These are phyloP conservation scores for Philotrypesis tridentata DNA, from an alignment of 1,140 invertebrate genomes.

Conservation along the genomic window DNA sequence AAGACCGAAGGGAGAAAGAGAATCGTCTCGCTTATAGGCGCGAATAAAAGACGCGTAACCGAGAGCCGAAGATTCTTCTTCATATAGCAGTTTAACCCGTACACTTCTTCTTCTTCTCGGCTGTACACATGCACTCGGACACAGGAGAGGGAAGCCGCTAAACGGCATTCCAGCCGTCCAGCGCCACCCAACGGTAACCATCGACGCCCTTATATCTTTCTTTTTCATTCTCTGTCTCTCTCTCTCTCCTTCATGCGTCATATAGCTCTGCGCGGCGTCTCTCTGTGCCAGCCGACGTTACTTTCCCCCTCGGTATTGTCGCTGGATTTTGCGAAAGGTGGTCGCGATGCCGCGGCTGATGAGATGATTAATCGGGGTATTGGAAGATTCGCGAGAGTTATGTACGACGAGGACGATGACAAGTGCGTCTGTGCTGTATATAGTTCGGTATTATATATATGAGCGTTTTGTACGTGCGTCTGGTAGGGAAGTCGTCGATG, in stretches of 20 bases:
- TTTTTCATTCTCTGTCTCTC: conserved; percentile 37
- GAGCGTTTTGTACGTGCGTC: no score
- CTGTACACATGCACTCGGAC: not conserved
- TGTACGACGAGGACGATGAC: no score
- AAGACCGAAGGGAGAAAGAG: not conserved
- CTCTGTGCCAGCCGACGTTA: not conserved
- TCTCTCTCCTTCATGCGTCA: not conserved
- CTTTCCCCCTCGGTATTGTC: conserved; percentile 5
- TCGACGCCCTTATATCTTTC: conserved; percentile 62
- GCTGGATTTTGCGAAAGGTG: not conserved
- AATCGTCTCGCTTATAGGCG: not conserved
- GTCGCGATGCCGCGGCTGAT: not conserved
- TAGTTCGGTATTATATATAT: no score
- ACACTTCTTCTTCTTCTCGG: not conserved
- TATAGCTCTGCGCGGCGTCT: not conserved
- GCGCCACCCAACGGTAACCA: conserved; percentile 72
- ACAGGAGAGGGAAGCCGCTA: conserved; percentile 69
- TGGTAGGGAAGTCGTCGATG: not conserved
- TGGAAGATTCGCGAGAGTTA: not conserved
- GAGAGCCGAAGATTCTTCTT: conserved; percentile 42
- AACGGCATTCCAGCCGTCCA: conserved; percentile 71
- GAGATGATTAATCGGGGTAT: not conserved
- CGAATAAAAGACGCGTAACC: conserved; percentile 42
- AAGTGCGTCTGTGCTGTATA: not conserved
- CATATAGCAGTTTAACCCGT: not conserved